Base-by-base conservation (phyloP, 2,113 vertebrate genomes). In the Channa maculata region DNA sequence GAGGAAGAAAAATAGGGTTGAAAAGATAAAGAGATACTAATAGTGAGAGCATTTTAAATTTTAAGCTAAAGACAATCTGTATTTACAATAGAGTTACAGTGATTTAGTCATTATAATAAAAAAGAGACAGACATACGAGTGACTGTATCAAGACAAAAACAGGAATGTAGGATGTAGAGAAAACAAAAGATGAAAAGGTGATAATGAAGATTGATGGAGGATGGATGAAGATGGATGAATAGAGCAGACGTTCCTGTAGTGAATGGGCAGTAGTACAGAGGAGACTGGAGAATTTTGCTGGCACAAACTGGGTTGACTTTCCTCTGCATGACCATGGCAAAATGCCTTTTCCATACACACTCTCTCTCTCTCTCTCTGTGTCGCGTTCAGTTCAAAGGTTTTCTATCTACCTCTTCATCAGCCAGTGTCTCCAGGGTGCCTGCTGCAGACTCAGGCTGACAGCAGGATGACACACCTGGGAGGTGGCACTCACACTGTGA, bases 331-430 rank as follows among this genome's bases (percentile, higher is more conserved):
- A 81, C 77, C 66, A 66, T 69, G 72, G 77, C 52, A 65, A 66
- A 52, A 83, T 44, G 70, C 63, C 60, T 77, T 57, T 70, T 36
- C 59, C 14, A 49, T 72, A 3, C 15, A 8, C 55, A 36, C 38
- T 13, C 15, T 52, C 39, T 50, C 51, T 55, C 62, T 52, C 5
- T 69, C 1, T 71, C 41, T 59, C 37, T 71, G 55, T 61, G 55
- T 61, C n/a, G 13, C 48, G 41, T 53, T 70, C 44, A 76, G 71
- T 74, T 84, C 73, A 85, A 82, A 88, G 81, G 65, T 86, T 86
- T 82, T 81, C 75, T 83, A 78, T 89, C 73, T 80, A 61, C 70
- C 63, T 63, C 80, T 91, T 86, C 73, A 91, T 88, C 88, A 82
- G 80, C 67, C 51, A 5, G 43, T 46, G 70, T 87, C 88, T 84